Evolutionary conservation across 2,113 vertebrate genomes (phyloP), one percentile per base, ranked within the genome.

Genomic region (Pyrgilauda ruficollis): DNA sequence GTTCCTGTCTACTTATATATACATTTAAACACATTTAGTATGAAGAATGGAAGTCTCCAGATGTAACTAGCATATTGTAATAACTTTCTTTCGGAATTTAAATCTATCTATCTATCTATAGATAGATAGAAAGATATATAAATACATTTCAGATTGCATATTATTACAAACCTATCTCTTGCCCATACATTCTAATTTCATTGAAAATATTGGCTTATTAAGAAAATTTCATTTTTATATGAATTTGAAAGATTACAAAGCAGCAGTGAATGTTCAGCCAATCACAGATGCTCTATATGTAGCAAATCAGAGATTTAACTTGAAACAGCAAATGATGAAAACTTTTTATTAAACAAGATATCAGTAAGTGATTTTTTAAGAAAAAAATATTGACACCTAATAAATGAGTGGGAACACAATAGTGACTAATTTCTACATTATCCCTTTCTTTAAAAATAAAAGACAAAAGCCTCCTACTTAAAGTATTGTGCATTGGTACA

Each of bases 221-320:
- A 91, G 74, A 93, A 95, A 93, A 88, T 93, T 96, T 39, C 63
- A 62, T 74, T 20, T 84, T 96, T 96, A 92, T 11, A 12, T 68
- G 72, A 95, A 94, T 94, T 86, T 92, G 14, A 77, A 84, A 93
- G 31, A 87, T 83, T 96, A 93, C 73, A 87, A 96, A 69, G 12
- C 53, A 89, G 53, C 93, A 63, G 21, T 67, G 22, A 86, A 93
- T 56, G 31, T 56, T 75, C 14, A 96, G 55, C 18, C 84, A 96
- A 87, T 93, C 81, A 96, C n/a, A 16, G 11, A n/a, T 91, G 41
- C 16, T 67, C 18, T 26, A 8, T 33, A 14, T n/a, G 15, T 56
- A 74, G 39, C 27, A 91, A 96, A 93, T 93, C 76, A 96, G 26
- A 19, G 8, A 79, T 77, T 41, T 87, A 94, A 67, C 70, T 43